Evolutionary conservation across 2,113 vertebrate species (phyloP).

Genomic region (Podarcis muralis): DNA sequence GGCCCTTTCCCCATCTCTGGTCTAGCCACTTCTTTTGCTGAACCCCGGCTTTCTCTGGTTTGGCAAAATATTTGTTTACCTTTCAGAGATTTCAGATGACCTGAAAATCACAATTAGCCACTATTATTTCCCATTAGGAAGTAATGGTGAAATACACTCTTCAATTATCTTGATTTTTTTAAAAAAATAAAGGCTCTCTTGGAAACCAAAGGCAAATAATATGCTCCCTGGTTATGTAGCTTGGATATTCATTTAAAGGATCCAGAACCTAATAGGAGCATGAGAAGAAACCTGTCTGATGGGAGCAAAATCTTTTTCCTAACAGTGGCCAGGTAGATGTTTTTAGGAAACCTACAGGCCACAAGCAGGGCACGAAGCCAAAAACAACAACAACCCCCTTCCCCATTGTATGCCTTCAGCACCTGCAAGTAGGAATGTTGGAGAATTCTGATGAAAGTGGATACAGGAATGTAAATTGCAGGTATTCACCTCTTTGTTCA

Average conservation of each 20-base stretch:
- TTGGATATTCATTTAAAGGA: background rate
- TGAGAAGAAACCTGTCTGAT: background rate
- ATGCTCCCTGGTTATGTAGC: background rate
- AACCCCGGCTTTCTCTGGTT: background rate
- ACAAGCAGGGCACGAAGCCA: background rate
- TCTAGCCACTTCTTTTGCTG: background rate
- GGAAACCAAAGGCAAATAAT: background rate
- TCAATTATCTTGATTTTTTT: background rate
- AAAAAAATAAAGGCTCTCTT: background rate
- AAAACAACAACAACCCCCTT: background rate
- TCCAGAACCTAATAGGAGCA: background rate
- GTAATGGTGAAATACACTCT: background rate
- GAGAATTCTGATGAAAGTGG: no score
- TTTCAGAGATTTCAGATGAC: background rate
- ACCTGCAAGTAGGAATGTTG: background rate
- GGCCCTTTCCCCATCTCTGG: background rate
- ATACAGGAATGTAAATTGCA: no score
- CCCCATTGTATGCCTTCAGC: background rate
- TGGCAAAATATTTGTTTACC: background rate
- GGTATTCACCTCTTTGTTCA: no score
- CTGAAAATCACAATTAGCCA: background rate
- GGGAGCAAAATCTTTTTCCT: background rate
- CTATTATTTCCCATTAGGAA: background rate
- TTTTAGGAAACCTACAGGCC: background rate
- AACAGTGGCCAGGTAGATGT: background rate